phyloP scores from a whole-genome alignment of 2,797 vertebrate genomes.

The Sphenodon punctatus region DNA sequence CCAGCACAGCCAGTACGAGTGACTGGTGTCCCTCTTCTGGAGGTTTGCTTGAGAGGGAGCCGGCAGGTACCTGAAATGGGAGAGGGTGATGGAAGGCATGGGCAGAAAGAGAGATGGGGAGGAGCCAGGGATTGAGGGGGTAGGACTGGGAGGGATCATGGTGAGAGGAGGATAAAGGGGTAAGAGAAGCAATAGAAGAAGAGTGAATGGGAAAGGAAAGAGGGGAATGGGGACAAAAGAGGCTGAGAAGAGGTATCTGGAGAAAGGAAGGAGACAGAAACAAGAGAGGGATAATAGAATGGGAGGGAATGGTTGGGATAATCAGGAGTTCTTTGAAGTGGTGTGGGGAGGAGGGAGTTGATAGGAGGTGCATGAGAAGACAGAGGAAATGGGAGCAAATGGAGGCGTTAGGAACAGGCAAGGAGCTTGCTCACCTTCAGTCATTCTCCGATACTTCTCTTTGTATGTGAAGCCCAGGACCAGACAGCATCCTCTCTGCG shows the following conservation, averaged over 20 bases:
- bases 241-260: not conserved
- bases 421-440: constrained; percentile 77
- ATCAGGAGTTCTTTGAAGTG: too few species aligned
- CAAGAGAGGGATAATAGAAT: too few species aligned
- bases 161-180: not conserved
- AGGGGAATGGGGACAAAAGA: not conserved
- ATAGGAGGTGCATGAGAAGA: not conserved
- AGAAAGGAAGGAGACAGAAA: too few species aligned
- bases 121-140: too few species aligned
- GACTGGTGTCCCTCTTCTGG: not conserved
- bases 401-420: not conserved
- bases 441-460: constrained; percentile 83
- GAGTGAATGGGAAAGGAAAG: too few species aligned
- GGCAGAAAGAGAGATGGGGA: not conserved
- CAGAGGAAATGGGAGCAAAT: not conserved
- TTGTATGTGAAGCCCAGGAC: constrained; percentile 82
- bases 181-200: not conserved
- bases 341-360: not conserved
- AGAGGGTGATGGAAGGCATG: not conserved
- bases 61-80: not conserved
- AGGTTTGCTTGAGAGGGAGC: not conserved
- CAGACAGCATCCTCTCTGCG: constrained; percentile 80
- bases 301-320: too few species aligned
- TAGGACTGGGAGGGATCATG: not conserved
- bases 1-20: not conserved